Base-by-base conservation (phyloP, 2,888 invertebrate genomes). In the Beris chalybata region DNA sequence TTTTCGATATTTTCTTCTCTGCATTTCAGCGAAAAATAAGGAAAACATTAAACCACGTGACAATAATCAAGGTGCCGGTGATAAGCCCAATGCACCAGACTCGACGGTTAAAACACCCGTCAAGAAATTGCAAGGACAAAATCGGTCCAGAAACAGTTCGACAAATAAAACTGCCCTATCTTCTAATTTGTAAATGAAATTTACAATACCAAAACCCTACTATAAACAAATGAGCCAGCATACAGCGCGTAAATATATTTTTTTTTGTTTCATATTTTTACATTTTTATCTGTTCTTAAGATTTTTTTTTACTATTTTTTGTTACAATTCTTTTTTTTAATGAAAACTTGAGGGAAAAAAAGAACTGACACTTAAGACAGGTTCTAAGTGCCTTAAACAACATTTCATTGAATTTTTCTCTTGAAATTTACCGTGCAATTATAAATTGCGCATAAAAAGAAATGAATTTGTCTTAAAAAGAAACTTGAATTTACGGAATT, bases 41-140 rank as follows among this genome's bases (percentile, higher is more conserved):
- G 72, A 72, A 65, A 72, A 73, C 47, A 67, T 71, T 31, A 69
- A 69, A 47, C 72, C 71, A 31, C 70, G 70, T 64, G 65, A 69
- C n/a, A 69, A 30, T 11, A 53, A 53, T n/a, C 70, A 70, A 65
- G 71, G 68, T 44, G 56, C 68, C 44, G 71, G 69, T 44, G 68
- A 70, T 44, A 71, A 69, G 11, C 64, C 65, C 31, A 50, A 61
- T 12, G 56, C 67, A 32, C 72, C 72, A n/a, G 72, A 73, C 63
- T 72, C 73, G 0, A 72, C 71, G 13, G 70, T 71, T 63, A 72
- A 71, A 61, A 59, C 71, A 4, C 70, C 70, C 12, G 50, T 70
- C 2, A 70, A 70, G 45, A 69, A 69, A 52, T 43, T 61, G 15
- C 59, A 55, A 13, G 69, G 68, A 7, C 50, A 57, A 4, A 64